Percentiles rank a stretch among this genome's conserved stretches.
Evolutionary conservation across 2,113 vertebrate species (phyloP).

Genomic region (Spea multiplicata): DNA sequence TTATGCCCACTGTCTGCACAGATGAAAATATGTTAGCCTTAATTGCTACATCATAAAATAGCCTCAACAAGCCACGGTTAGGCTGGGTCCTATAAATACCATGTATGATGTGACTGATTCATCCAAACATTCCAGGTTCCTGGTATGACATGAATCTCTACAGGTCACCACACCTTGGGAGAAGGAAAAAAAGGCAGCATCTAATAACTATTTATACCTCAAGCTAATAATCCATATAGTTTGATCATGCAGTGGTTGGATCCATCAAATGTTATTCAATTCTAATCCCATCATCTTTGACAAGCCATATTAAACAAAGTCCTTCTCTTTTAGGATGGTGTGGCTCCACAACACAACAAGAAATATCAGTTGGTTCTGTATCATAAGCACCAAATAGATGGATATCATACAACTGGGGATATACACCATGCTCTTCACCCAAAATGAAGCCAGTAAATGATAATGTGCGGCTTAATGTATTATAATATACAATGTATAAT

Average conservation of each 20-base stretch:
- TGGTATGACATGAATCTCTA: slow-evolving; percentile 7
- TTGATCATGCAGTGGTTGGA: not conserved
- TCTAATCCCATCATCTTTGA: too few species aligned
- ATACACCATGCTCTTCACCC: too few species aligned
- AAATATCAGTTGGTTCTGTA: too few species aligned
- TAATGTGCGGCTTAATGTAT: too few species aligned
- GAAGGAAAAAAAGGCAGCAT: slow-evolving; percentile 1
- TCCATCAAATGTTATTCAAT: not conserved
- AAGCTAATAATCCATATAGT: not conserved
- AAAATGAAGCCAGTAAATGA: too few species aligned
- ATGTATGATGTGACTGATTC: slow-evolving; percentile 15
- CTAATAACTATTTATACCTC: slow-evolving; percentile 36
- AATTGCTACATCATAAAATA: not conserved
- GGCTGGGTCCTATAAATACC: slow-evolving; percentile 23
- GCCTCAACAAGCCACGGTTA: not conserved
- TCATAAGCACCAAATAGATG: too few species aligned
- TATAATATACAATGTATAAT: too few species aligned
- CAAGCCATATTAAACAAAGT: too few species aligned
- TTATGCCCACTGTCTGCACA: not conserved
- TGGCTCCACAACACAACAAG: too few species aligned
- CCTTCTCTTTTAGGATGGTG: too few species aligned
- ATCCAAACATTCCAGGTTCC: slow-evolving; percentile 34
- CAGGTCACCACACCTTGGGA: slow-evolving; percentile 23
- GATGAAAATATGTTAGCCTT: not conserved
- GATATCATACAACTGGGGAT: too few species aligned